Evolutionary conservation across 2,113 vertebrate genomes (phyloP).

Genomic region (Prolemur simus): DNA sequence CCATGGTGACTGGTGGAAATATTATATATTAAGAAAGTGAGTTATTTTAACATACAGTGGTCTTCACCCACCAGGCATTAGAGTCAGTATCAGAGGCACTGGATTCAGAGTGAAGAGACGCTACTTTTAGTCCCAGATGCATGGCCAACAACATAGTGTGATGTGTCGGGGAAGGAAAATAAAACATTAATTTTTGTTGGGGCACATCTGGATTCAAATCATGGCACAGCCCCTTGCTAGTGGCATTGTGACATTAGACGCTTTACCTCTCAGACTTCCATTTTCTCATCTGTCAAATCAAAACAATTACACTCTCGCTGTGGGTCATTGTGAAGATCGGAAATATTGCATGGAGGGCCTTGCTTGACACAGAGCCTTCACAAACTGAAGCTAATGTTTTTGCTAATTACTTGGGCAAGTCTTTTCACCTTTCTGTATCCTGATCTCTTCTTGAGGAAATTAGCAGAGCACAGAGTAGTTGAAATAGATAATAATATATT

Average conservation of each 20-base stretch:
- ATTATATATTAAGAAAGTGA: background rate
- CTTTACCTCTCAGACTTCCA: background rate
- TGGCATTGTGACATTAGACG: background rate
- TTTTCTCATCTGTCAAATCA: background rate
- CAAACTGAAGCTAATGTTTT: background rate
- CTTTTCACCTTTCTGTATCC: background rate
- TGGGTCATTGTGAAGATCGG: background rate
- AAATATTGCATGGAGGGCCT: accelerated
- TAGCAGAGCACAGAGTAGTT: background rate
- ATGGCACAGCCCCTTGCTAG: background rate
- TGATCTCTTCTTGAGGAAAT: background rate
- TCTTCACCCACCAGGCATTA: background rate
- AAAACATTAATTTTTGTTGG: background rate
- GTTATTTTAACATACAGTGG: background rate
- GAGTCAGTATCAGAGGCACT: background rate
- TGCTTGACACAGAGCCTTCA: background rate
- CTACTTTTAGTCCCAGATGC: background rate
- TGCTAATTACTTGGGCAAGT: background rate
- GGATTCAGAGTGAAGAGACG: background rate
- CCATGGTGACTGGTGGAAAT: background rate
- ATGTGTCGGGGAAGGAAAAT: background rate
- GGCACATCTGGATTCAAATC: background rate
- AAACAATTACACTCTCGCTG: too few relatives aligned
- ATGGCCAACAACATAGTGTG: accelerated
- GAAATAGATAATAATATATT: background rate